A percentile compares a stretch with the other conserved stretches of the same genome.
phyloP scores from a whole-genome alignment of 1,140 invertebrate genomes.

The Campoletis sonorensis region DNA sequence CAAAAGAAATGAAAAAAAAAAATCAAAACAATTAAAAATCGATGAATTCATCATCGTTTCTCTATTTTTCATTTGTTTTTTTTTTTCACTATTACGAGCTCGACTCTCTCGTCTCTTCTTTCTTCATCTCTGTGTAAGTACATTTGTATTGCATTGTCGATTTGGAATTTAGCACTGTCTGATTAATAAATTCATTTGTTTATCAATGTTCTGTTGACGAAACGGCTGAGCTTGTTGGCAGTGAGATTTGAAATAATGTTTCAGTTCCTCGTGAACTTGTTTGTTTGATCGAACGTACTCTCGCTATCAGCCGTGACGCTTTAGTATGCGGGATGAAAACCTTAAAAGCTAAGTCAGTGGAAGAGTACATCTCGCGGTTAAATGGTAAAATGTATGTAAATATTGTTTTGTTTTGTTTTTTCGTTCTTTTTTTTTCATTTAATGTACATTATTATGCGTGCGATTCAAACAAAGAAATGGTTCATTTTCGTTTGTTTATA shows the following conservation, averaged over 20 bases:
- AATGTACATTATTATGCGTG: slow-evolving; percentile 38
- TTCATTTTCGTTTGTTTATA: not conserved
- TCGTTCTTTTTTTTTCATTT: too few relatives aligned
- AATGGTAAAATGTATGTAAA: slow-evolving; percentile 40
- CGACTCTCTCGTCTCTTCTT: slow-evolving; percentile 10
- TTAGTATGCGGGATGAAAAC: not conserved
- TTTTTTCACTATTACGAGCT: not conserved
- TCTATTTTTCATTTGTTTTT: not conserved
- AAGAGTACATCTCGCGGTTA: slow-evolving; percentile 41
- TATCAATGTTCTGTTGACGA: slow-evolving; percentile 51
- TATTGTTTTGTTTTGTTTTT: too few relatives aligned
- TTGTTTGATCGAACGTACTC: not conserved
- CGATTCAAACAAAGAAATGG: not conserved
- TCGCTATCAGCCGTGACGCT: slow-evolving; percentile 33
- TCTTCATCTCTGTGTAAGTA: slow-evolving; percentile 72
- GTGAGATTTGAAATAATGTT: slow-evolving; percentile 55
- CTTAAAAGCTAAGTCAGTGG: slow-evolving; percentile 48
- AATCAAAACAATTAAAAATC: slow-evolving; percentile 52
- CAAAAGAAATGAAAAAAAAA: slow-evolving; percentile 57
- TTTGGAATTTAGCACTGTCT: slow-evolving; percentile 72
- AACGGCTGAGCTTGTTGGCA: slow-evolving; percentile 69
- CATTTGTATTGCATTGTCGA: slow-evolving; percentile 74
- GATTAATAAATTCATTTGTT: not conserved
- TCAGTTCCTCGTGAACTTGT: slow-evolving; percentile 1
- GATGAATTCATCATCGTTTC: slow-evolving; percentile 58